Evolutionary conservation across 2,797 vertebrate genomes (phyloP).

Genomic region (Esox lucius): DNA sequence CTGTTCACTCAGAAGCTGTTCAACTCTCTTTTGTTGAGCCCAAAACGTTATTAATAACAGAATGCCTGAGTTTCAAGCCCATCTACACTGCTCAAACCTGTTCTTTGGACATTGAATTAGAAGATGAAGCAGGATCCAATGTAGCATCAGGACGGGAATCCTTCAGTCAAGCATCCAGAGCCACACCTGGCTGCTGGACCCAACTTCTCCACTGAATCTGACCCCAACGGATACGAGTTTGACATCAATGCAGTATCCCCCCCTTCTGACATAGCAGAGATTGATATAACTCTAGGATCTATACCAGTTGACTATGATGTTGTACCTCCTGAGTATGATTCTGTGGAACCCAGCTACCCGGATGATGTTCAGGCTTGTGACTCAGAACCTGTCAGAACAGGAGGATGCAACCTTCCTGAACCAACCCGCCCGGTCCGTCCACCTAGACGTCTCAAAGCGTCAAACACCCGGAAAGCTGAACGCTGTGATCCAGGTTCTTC

Average conservation of each 20-base stretch:
- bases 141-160: not conserved
- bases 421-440: not conserved
- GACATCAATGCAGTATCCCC: slow-evolving; percentile 56
- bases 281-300: slow-evolving; percentile 43
- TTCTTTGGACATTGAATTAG: slow-evolving; percentile 35
- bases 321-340: not conserved
- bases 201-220: slow-evolving; percentile 63
- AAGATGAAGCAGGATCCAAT: not conserved
- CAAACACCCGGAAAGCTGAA: not conserved
- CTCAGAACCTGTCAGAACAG: slow-evolving; percentile 17
- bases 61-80: slow-evolving; percentile 59
- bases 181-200: slow-evolving; percentile 21
- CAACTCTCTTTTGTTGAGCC: slow-evolving; percentile 17
- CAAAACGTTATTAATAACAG: not conserved
- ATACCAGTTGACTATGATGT: slow-evolving; percentile 18
- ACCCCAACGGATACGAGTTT: slow-evolving; percentile 70
- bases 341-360: not conserved
- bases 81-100: slow-evolving; percentile 54
- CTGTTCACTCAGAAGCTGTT: slow-evolving; percentile 13
- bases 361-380: slow-evolving; percentile 40
- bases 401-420: not conserved
- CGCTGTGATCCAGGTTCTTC: not conserved
- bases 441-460: slow-evolving; percentile 11
- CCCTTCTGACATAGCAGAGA: slow-evolving; percentile 63
- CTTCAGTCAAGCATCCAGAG: slow-evolving; percentile 57